Conservation (phyloP, 2,113 vertebrate genomes). For the Tragelaphus buxtoni region DNA sequence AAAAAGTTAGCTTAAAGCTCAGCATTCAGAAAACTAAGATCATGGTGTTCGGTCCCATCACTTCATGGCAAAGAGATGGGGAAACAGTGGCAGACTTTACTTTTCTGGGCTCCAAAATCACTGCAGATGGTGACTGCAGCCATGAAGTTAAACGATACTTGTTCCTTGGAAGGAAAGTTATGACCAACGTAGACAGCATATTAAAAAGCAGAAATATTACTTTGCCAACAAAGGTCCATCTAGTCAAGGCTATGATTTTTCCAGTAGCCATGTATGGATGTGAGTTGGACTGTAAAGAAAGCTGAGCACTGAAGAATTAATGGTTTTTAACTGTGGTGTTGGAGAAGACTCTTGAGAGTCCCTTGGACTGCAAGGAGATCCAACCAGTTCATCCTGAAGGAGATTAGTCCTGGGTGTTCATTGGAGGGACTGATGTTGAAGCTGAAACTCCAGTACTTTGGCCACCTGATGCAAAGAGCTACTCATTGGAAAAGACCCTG, state of each 20-base stretch:
- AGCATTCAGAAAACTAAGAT: background rate
- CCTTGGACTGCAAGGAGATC: background rate
- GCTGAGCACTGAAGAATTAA: fast-evolving
- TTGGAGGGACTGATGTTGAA: background rate
- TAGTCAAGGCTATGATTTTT: background rate
- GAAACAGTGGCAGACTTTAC: background rate
- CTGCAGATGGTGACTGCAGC: background rate
- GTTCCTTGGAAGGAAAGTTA: background rate
- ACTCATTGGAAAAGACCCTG: background rate
- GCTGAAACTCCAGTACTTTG: background rate
- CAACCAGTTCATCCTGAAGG: background rate
- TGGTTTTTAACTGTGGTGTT: background rate
- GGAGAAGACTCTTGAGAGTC: background rate
- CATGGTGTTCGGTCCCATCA: background rate
- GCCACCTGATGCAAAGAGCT: background rate
- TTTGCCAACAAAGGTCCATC: background rate
- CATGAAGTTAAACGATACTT: background rate
- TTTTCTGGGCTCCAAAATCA: background rate
- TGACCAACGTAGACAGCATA: background rate
- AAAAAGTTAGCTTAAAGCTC: background rate
- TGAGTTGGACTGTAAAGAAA: background rate
- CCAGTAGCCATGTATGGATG: background rate
- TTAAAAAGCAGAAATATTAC: background rate
- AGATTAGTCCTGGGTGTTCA: background rate
- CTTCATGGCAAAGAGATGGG: background rate